Evolutionary conservation across 2,888 invertebrate species (phyloP), one percentile per base, ranked within the genome.

Genomic region (Parascotia fuliginaria): DNA sequence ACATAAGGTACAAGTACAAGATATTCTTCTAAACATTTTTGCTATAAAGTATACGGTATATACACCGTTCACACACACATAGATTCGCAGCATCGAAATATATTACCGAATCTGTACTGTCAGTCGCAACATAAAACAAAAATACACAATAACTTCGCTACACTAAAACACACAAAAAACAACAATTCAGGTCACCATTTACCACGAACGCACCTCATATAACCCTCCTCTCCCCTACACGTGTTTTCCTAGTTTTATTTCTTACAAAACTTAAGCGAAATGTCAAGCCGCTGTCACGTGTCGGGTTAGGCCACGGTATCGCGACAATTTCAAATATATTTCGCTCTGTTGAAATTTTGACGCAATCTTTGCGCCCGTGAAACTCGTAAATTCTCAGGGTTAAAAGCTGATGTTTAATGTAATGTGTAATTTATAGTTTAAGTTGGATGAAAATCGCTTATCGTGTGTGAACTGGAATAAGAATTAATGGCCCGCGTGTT

Each of bases 241-340:
- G 50, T 46, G 43, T 55, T 59, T 59, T 55, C 65, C 62, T 68
- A 71, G 63, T 73, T 73, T 67, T 70, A 73, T 67, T 60, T 58
- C 61, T 36, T 54, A 48, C 50, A 48, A 44, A 53, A 55, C 49
- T 61, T 59, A 41, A 70, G 55, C 65, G 55, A 70, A 73, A 75
- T 73, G 66, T 70, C 74, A 72, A 65, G 67, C 66, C 65, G 60
- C 49, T 52, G 48, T 48, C 44, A 53, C 53, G 59, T 41, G 54
- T 40, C 53, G 29, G 58, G 50, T 57, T 60, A 55, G 69, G 60
- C 55, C 24, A 42, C 42, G 49, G 54, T 59, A 62, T 59, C 51
- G 51, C 58, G 19, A 63, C 48, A 53, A 56, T 63, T 51, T 34
- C 45, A 48, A 63, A 51, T 65, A 63, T 51, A 65, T 60, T 49